Base-by-base conservation (phyloP, 2,888 invertebrate species). In the Drosophila tripunctata region DNA sequence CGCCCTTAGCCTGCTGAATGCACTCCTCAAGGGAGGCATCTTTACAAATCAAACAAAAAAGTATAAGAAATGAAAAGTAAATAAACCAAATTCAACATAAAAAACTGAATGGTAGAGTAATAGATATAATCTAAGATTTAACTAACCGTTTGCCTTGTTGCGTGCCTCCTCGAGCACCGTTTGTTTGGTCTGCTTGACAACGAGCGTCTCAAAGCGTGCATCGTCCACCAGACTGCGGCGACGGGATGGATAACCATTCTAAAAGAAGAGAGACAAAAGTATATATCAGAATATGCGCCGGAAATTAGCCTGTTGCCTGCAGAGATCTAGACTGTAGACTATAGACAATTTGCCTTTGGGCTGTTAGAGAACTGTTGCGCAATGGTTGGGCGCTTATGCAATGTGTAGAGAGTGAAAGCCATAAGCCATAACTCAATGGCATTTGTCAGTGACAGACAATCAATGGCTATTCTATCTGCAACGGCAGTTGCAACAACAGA, bases 181-280 rank as follows among this genome's bases (percentile, higher is more conserved):
- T 93, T 97, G 96, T 92, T 97, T 97, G 91, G 96, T 97, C 93
- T 98, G 97, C 92, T 97, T 97, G 90, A 98, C 98, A 87, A 98
- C 97, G 90, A 97, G 93, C 69, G 97, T 97, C 92, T 99, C 99
- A 92, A 99, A 99, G 88, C 98, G 96, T 82, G 99, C 99, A 92
- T 99, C 99, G 89, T 98, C 99, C 54, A 99, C 99, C 73, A 99
- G 94, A 74, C 98, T 98, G 89, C 98, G 96, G 87, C 98, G 95
- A 89, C 98, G 95, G 70, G 98, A 97, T 84, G 98, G 97, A 91
- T 98, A 98, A 72, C 98, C 99, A 93, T 99, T 98, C 98, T 99
- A 93, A 35, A 95, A 38, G 93, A 35, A 94, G 36, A 47, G 38
- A 33, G 30, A 31, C n/a, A 17, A n/a, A 27, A 15, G 1, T 12